phyloP scores from a whole-genome alignment of 2,888 invertebrate genomes.

The Aspidapion aeneum region DNA sequence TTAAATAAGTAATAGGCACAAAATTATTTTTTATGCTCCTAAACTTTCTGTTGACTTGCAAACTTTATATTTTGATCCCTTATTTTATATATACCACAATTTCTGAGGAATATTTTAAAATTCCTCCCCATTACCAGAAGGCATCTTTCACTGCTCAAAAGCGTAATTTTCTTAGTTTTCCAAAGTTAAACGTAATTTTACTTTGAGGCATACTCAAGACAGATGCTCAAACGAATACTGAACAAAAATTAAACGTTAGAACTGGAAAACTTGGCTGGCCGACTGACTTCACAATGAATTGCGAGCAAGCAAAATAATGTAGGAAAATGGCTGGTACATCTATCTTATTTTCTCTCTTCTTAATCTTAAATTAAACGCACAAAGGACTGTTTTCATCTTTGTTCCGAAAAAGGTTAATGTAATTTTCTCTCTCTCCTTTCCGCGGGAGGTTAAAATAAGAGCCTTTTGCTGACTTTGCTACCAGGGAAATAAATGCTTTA shows the following conservation, averaged over 20 bases:
- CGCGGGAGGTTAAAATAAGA: not conserved
- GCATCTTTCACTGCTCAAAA: conserved; percentile 17
- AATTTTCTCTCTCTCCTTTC: not conserved
- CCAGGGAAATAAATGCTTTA: not conserved
- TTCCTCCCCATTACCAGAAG: not conserved
- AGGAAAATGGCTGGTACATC: conserved; percentile 46
- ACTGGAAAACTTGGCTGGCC: conserved; percentile 21
- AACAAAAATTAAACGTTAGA: conserved; percentile 19
- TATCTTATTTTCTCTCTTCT: conserved; percentile 47
- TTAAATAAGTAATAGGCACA: too few species aligned
- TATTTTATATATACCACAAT: too few species aligned
- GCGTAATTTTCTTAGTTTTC: conserved; percentile 47
- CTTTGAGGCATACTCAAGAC: conserved; percentile 43
- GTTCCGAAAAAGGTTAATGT: not conserved
- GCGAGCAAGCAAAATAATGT: conserved; percentile 44
- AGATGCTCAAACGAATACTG: conserved; percentile 33
- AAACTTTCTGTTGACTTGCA: too few species aligned
- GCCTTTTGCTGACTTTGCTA: not conserved
- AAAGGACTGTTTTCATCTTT: not conserved
- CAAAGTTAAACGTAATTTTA: conserved; percentile 47
- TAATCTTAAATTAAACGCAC: conserved; percentile 31
- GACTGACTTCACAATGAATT: conserved; percentile 42
- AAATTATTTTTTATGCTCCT: too few species aligned
- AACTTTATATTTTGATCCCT: too few species aligned
- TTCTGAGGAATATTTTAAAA: too few species aligned